These are phyloP conservation scores for Drosophila ananassae DNA, from an alignment of 1,140 invertebrate genomes.

Conservation along the genomic window DNA sequence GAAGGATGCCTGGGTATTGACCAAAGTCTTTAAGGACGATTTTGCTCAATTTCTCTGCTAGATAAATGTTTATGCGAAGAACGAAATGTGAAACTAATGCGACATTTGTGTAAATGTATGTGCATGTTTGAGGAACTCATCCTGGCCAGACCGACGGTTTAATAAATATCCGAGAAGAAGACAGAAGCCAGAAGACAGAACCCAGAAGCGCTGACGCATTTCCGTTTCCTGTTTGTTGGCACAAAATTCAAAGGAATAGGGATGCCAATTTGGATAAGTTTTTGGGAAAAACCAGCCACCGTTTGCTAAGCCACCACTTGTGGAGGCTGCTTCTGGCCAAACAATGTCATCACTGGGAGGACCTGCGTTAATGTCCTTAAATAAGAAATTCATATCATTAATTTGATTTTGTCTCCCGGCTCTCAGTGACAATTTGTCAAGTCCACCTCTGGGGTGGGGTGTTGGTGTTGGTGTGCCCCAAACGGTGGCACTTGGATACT, in stretches of 20 bases:
- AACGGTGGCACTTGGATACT: conserved; percentile 20
- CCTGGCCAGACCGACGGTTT: conserved; percentile 57
- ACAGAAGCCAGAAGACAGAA: conserved; percentile 30
- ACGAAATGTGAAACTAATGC: conserved; percentile 73
- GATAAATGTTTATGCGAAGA: conserved; percentile 62
- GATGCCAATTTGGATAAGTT: conserved; percentile 8
- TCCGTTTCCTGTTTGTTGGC: conserved; percentile 69
- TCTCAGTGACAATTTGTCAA: conserved; percentile 45
- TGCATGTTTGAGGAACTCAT: conserved; percentile 51
- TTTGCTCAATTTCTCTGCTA: conserved; percentile 46
- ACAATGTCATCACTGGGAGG: not conserved
- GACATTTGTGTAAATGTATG: conserved; percentile 50
- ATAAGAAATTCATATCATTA: conserved; percentile 77
- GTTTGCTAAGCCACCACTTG: not conserved
- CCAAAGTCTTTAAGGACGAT: conserved; percentile 58
- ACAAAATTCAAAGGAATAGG: conserved; percentile 20
- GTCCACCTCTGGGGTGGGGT: conserved; percentile 16
- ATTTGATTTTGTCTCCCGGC: conserved; percentile 57
- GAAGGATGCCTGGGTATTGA: conserved; percentile 21
- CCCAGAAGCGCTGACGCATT: conserved; percentile 57
- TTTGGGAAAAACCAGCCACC: not conserved
- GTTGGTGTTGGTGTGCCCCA: not conserved
- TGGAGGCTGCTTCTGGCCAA: not conserved
- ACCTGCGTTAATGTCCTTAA: conserved; percentile 64
- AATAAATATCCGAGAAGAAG: conserved; percentile 63